Base-by-base conservation (phyloP, 2,797 vertebrate species). In the Morelia viridis region DNA sequence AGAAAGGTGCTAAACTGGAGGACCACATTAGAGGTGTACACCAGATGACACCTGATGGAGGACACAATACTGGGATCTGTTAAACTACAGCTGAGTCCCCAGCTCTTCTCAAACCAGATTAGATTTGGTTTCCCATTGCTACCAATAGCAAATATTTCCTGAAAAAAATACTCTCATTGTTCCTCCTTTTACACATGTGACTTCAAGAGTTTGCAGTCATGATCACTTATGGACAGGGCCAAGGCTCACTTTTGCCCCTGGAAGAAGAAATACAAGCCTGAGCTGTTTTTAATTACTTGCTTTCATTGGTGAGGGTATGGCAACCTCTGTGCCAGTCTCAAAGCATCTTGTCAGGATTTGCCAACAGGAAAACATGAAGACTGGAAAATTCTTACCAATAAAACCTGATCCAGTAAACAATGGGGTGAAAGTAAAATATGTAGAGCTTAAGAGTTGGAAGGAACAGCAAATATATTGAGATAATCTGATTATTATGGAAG, bases 1-100 rank as follows among this genome's bases (percentile, higher is more conserved):
- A 89, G 85, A 87, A 60, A 68, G 12, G 56, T 92, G 91, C 91
- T 87, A 92, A 89, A 68, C 65, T 9, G 7, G 62, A 85, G 62
- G 91, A 83, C 80, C 91, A 92, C 85, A 85, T 85, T 92, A 88
- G 88, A 92, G 80, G 9, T 85, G 17, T 60, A 57, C 62, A 92
- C 26, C 80, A 92, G 88, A 80, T 92, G 91, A 92, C 7, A 12
- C 80, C 80, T 89, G 88, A 92, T 92, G 91, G 91, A 92, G 62
- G 87, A 85, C 61, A 85, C 61, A 92, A 92, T 58, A 80, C 41
- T 61, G 68, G 91, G 65, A 91, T 35, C 57, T 80, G 91, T 56
- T 91, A 60, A 87, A 60, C 24, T 57, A 35, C 61, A 92, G 80
- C 80, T 60, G 80, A 89, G 31, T 41, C 91, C 80, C 84, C 15